A percentile compares a stretch with the other conserved stretches of the same genome.
phyloP scores from a whole-genome alignment of 2,888 invertebrate genomes.

The Nematopogon swammerdamellus region DNA sequence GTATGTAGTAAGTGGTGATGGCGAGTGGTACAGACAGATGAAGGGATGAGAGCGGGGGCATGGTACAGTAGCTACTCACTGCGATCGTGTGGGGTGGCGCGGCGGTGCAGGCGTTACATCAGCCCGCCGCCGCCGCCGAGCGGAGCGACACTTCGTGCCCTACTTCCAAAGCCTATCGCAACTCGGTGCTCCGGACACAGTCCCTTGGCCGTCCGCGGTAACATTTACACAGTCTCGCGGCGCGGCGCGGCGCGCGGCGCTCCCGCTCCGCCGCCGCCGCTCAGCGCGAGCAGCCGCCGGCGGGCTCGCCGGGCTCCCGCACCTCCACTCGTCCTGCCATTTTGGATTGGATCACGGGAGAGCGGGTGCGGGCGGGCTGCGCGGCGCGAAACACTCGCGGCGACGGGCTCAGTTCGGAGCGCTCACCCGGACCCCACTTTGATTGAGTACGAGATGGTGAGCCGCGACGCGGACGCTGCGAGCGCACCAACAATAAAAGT shows the following conservation, averaged over 20 bases:
- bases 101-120: neutral
- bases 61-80: neutral
- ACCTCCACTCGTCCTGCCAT: slow-evolving; percentile 35
- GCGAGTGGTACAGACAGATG: too few species aligned
- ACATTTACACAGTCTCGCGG: neutral
- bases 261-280: slow-evolving; percentile 20
- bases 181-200: too few species aligned
- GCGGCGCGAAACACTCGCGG: neutral
- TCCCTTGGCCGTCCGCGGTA: too few species aligned
- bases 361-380: neutral
- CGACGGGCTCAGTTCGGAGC: slow-evolving; percentile 8
- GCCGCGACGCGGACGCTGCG: slow-evolving; percentile 27
- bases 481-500: slow-evolving; percentile 46
- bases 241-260: neutral
- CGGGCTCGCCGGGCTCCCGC: slow-evolving; percentile 22
- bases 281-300: slow-evolving; percentile 26
- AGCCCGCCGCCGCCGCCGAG: too few species aligned
- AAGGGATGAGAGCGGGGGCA: neutral
- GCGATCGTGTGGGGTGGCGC: neutral
- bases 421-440: slow-evolving; percentile 18
- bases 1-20: too few species aligned
- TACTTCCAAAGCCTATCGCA: too few species aligned
- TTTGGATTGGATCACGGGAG: slow-evolving; percentile 22
- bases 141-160: neutral
- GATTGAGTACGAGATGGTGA: slow-evolving; percentile 24